Evolutionary conservation across 2,113 vertebrate species (phyloP).

Genomic region (Gambusia holbrooki): DNA sequence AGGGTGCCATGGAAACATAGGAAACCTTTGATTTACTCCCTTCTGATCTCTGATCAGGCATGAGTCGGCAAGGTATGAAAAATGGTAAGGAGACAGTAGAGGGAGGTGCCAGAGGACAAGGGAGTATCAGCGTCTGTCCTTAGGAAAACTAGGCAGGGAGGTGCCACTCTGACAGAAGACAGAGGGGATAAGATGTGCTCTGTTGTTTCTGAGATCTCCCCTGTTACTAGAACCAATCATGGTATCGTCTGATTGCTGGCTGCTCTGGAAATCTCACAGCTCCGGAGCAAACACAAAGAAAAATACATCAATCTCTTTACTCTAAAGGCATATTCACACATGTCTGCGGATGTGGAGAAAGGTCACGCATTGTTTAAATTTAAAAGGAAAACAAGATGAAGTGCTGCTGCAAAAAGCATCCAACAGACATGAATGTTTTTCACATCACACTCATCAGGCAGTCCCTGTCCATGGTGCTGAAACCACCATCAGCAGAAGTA

Average conservation of each 20-base stretch:
- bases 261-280: conserved; percentile 34
- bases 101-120: conserved; percentile 22
- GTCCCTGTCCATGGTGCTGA: conserved; percentile 47
- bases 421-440: neutral
- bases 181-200: conserved; percentile 21
- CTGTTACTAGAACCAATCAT: conserved; percentile 29
- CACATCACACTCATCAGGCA: neutral
- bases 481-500: neutral
- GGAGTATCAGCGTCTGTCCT: conserved; percentile 42
- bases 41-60: conserved; percentile 9
- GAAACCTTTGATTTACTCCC: conserved; percentile 41
- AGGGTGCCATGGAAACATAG: conserved; percentile 43
- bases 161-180: conserved; percentile 37
- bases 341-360: conserved; percentile 1
- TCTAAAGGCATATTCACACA: neutral
- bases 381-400: neutral
- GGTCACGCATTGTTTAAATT: neutral
- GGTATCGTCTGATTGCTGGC: conserved; percentile 14
- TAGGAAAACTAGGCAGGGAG: conserved; percentile 42
- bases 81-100: conserved; percentile 24
- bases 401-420: neutral
- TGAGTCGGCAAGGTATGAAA: neutral
- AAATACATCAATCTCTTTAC: neutral
- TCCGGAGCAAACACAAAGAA: conserved; percentile 25
- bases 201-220: conserved; percentile 9